Percentiles rank a stretch among this genome's conserved stretches.
Evolutionary conservation across 2,113 vertebrate genomes (phyloP).

Genomic region (Bos javanicus): DNA sequence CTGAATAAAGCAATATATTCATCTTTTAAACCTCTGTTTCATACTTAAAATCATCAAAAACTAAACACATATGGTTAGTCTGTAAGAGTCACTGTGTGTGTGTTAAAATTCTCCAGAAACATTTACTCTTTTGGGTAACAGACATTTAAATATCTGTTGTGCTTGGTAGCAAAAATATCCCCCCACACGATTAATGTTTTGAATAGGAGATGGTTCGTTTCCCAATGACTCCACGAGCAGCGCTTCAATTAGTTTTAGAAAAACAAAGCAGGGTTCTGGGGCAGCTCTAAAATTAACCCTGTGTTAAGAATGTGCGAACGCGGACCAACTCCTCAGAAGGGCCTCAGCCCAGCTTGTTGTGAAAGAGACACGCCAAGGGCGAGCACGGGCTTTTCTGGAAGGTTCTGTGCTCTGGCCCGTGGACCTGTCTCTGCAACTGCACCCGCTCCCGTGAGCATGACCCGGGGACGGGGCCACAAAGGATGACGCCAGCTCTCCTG

Average conservation of each 20-base stretch:
- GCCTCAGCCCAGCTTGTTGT: neutral
- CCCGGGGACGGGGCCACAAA: rapidly evolving
- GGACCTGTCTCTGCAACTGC: too few species aligned
- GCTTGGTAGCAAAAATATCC: neutral
- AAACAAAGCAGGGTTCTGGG: neutral
- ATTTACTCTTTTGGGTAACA: neutral
- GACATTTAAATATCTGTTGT: neutral
- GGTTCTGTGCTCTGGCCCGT: neutral
- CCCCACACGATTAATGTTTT: neutral
- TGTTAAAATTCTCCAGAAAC: neutral
- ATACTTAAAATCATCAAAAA: conserved; percentile 5
- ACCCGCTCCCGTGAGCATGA: neutral
- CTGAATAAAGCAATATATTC: neutral
- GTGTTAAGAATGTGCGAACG: neutral
- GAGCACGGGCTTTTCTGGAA: neutral
- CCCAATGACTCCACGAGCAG: neutral
- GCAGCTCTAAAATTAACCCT: neutral
- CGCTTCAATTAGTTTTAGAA: conserved; percentile 17
- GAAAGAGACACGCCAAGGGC: neutral
- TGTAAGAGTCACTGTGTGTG: neutral
- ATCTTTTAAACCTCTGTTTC: neutral
- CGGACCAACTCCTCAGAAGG: neutral
- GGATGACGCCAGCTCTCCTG: neutral
- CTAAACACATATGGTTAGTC: neutral
- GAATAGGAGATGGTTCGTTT: neutral